Evolutionary conservation across 2,888 invertebrate species (phyloP).

Genomic region (Drosophila recens): DNA sequence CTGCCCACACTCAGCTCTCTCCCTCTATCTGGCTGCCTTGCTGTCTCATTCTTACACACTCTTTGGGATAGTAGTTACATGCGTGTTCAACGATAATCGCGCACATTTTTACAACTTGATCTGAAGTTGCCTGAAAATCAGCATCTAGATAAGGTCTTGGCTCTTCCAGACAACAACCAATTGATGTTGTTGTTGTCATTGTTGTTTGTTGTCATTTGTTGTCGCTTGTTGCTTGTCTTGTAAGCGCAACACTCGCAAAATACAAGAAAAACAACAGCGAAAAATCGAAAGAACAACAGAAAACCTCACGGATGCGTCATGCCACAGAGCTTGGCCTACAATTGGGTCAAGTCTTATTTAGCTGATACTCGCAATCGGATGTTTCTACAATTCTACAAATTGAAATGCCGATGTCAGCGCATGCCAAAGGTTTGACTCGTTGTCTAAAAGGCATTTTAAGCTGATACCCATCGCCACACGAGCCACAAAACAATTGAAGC

Average conservation of each 20-base stretch:
- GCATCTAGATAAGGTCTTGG: conserved; percentile 71
- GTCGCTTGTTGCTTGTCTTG: conserved; percentile 54
- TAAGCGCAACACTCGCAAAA: conserved; percentile 48
- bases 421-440: conserved; percentile 68
- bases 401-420: conserved; percentile 65
- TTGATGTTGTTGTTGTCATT: conserved; percentile 38
- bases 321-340: conserved; percentile 44
- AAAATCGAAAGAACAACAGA: background rate
- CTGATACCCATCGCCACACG: conserved; percentile 40
- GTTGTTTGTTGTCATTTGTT: conserved; percentile 58
- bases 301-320: conserved; percentile 64
- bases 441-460: conserved; percentile 26
- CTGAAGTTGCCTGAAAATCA: conserved; percentile 46
- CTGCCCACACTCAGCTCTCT: conserved; percentile 25
- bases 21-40: background rate
- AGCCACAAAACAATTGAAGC: conserved; percentile 36
- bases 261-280: background rate
- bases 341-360: conserved; percentile 68
- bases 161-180: conserved; percentile 42
- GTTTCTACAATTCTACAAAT: conserved; percentile 8
- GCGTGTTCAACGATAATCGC: conserved; percentile 64
- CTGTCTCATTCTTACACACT: background rate
- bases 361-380: conserved; percentile 44
- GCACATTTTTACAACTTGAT: conserved; percentile 69
- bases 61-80: conserved; percentile 17